Evolutionary conservation across 2,113 vertebrate species (phyloP).

Genomic region (Empidonax traillii): DNA sequence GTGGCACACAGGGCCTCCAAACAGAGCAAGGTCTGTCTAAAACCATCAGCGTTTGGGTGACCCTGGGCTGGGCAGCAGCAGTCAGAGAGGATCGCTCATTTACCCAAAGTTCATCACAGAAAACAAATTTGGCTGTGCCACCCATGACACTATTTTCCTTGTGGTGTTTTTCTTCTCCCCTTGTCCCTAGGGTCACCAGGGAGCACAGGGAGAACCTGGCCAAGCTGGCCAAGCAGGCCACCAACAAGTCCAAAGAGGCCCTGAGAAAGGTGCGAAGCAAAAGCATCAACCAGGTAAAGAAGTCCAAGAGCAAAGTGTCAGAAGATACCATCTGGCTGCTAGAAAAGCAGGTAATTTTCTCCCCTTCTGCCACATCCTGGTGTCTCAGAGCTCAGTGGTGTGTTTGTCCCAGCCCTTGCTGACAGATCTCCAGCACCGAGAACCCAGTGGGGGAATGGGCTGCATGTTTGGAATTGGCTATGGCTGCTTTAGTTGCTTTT

Average conservation of each 20-base stretch:
- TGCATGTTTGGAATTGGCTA: neutral
- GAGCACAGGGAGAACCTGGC: conserved; percentile 91
- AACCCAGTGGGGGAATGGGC: neutral
- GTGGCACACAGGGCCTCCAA: fast-evolving
- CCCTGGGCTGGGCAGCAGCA: neutral
- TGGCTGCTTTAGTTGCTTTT: neutral
- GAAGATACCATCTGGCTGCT: conserved; percentile 89
- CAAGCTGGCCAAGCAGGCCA: conserved; percentile 89
- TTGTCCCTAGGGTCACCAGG: conserved; percentile 81
- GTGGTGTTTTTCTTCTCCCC: neutral
- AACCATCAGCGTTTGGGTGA: neutral
- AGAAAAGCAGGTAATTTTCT: conserved; percentile 89
- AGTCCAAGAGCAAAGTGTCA: conserved; percentile 82
- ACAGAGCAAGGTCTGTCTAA: fast-evolving
- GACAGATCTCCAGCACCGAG: neutral
- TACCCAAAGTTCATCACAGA: neutral
- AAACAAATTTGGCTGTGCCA: neutral
- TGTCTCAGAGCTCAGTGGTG: neutral
- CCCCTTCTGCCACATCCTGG: neutral
- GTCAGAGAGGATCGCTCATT: neutral
- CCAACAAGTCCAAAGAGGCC: conserved; percentile 93
- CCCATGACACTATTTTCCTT: neutral
- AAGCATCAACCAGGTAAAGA: conserved; percentile 84
- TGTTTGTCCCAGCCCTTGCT: neutral
- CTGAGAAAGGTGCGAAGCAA: conserved; percentile 83